These are phyloP conservation scores for Solea solea DNA, from an alignment of 2,113 vertebrate genomes.

Conservation along the genomic window DNA sequence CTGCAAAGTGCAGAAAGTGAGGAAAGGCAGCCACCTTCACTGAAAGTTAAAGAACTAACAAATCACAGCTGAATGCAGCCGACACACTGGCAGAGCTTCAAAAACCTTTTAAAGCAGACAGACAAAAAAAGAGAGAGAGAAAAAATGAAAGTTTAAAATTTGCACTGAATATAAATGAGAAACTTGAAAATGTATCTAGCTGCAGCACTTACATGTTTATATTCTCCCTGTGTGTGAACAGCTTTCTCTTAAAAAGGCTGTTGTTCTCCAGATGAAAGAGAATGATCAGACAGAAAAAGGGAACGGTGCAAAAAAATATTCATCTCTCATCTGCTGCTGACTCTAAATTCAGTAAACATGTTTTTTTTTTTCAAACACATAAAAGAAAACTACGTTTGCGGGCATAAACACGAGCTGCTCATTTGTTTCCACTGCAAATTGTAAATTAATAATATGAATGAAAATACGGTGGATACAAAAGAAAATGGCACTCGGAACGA, in stretches of 20 bases:
- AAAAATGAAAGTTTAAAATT: not conserved
- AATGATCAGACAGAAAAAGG: slow-evolving; percentile 4
- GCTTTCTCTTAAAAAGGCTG: slow-evolving; percentile 10
- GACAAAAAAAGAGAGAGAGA: not conserved
- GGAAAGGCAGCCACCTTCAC: slow-evolving; percentile 10
- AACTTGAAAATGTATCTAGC: slow-evolving; percentile 5
- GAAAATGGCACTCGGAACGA: not conserved
- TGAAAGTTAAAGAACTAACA: slow-evolving; percentile 21
- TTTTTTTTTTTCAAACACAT: not conserved
- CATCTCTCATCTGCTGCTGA: not conserved
- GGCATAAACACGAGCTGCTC: not conserved
- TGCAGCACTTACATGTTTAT: slow-evolving; percentile 11
- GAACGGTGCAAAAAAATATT: slow-evolving; percentile 6
- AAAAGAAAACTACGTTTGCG: not conserved
- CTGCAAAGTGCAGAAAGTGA: slow-evolving; percentile 9
- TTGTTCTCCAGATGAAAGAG: slow-evolving; percentile 23
- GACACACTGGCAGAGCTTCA: slow-evolving; percentile 16
- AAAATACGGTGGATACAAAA: not conserved
- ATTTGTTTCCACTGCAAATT: slow-evolving; percentile 6
- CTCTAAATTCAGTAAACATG: not conserved
- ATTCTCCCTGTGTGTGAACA: not conserved
- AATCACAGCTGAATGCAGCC: slow-evolving; percentile 9
- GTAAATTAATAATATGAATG: not conserved
- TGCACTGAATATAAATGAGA: slow-evolving; percentile 22
- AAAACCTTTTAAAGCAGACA: slow-evolving; percentile 9